Percentiles rank a stretch among this genome's conserved stretches.
Evolutionary conservation across 2,797 vertebrate species (phyloP).

Genomic region (Lagodon rhomboides): DNA sequence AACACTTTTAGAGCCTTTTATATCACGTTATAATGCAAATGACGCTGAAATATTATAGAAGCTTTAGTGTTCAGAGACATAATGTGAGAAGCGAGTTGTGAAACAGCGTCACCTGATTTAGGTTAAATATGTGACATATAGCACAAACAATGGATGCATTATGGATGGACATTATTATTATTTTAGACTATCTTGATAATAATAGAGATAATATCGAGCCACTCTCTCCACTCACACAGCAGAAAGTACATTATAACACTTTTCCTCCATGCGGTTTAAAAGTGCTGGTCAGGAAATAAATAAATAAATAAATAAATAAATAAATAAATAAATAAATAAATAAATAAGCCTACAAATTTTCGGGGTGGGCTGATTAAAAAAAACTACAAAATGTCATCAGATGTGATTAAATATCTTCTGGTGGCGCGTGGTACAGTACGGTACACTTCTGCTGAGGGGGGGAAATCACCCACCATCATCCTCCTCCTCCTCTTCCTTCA

Average conservation of each 20-base stretch:
- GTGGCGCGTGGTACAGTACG: conserved; percentile 2
- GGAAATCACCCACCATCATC: conserved; percentile 1
- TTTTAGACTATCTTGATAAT: conserved; percentile 50
- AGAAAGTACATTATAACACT: conserved; percentile 50
- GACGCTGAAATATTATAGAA: too few species aligned
- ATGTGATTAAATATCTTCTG: conserved; percentile 12
- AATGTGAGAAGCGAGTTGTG: neutral
- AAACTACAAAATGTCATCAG: conserved; percentile 8
- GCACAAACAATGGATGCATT: conserved; percentile 52
- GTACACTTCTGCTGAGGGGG: neutral
- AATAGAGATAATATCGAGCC: conserved; percentile 42
- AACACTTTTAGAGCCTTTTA: too few species aligned
- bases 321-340: neutral
- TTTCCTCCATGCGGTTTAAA: conserved; percentile 1
- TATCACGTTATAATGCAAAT: neutral
- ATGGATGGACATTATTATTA: conserved; percentile 59
- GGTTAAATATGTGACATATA: conserved; percentile 36
- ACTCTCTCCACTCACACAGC: conserved; percentile 57
- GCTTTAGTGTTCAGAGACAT: neutral
- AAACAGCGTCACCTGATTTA: neutral
- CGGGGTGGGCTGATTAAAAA: neutral
- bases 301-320: neutral
- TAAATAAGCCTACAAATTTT: neutral
- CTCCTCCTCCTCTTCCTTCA: too few species aligned
- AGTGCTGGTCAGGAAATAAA: neutral